Conservation (phyloP, 1,140 invertebrate species). For the Stenopsyche tienmushanensis region DNA sequence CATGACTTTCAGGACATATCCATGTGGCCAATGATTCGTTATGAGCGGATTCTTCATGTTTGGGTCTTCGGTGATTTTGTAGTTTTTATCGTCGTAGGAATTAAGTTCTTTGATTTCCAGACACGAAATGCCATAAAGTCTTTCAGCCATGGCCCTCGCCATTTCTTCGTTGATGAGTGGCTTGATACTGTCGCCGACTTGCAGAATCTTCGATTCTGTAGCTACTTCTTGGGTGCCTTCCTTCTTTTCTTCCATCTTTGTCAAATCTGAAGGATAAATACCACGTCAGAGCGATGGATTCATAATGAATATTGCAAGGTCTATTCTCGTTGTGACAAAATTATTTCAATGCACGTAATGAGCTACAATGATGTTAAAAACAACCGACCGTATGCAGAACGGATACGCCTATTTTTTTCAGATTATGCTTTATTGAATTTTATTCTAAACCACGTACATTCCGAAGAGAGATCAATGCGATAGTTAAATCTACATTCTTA, state of each 20-base stretch:
- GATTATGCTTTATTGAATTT: too few species aligned
- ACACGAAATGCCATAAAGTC: constrained; percentile 69
- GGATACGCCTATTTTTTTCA: too few species aligned
- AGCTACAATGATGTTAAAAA: too few species aligned
- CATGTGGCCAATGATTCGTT: constrained; percentile 55
- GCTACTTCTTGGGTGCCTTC: background rate
- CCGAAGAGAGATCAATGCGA: too few species aligned
- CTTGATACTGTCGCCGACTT: constrained; percentile 62
- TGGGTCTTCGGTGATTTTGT: constrained; percentile 53
- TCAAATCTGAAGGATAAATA: background rate
- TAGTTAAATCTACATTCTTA: too few species aligned
- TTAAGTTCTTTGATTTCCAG: constrained; percentile 67
- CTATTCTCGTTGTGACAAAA: too few species aligned
- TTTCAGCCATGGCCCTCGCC: constrained; percentile 59
- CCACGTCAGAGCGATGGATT: too few species aligned
- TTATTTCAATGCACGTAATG: too few species aligned
- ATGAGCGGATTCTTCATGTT: constrained; percentile 63
- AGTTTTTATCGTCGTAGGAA: constrained; percentile 84
- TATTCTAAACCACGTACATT: too few species aligned
- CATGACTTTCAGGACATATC: constrained; percentile 80
- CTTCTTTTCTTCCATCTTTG: background rate
- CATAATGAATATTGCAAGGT: too few species aligned
- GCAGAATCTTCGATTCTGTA: background rate
- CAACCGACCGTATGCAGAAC: too few species aligned
- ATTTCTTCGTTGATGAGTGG: constrained; percentile 59